phyloP scores from a whole-genome alignment of 2,797 vertebrate species.

The Urocyon cinereoargenteus region DNA sequence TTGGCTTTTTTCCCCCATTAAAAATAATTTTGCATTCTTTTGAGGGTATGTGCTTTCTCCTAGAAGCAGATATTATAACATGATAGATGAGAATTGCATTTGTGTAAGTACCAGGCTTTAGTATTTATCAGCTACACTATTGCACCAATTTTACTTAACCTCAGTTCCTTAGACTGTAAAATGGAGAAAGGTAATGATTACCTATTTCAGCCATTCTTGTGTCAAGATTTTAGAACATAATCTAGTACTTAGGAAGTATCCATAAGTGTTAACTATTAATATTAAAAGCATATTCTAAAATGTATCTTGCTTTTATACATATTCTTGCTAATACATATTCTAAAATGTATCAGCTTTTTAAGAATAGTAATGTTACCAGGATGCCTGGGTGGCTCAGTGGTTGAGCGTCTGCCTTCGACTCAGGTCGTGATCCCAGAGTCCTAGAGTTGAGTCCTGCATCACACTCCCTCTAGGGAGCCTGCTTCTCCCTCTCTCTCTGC shows the following conservation, averaged over 20 bases:
- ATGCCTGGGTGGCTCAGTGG: too few relatives aligned
- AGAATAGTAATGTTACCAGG: neutral
- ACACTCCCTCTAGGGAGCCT: too few relatives aligned
- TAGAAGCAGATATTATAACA: neutral
- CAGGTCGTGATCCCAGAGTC: too few relatives aligned
- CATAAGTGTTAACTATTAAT: slow-evolving; percentile 1
- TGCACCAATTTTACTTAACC: neutral
- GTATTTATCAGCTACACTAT: neutral
- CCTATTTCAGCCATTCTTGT: neutral
- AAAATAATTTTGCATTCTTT: neutral
- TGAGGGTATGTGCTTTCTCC: neutral
- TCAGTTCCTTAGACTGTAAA: slow-evolving; percentile 30
- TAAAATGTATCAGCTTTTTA: slow-evolving; percentile 47
- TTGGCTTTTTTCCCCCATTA: neutral
- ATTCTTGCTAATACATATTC: neutral
- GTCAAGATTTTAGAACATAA: slow-evolving; percentile 9
- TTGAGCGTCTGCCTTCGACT: too few relatives aligned
- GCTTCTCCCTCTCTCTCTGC: too few relatives aligned
- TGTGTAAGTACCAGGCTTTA: neutral
- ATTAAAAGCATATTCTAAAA: slow-evolving; percentile 14
- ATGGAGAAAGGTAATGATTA: neutral
- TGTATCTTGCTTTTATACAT: slow-evolving; percentile 30
- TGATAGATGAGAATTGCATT: neutral
- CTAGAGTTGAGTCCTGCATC: too few relatives aligned
- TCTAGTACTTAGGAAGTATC: neutral